phyloP scores from a whole-genome alignment of 2,888 invertebrate species.

The Eupithecia subfuscata region DNA sequence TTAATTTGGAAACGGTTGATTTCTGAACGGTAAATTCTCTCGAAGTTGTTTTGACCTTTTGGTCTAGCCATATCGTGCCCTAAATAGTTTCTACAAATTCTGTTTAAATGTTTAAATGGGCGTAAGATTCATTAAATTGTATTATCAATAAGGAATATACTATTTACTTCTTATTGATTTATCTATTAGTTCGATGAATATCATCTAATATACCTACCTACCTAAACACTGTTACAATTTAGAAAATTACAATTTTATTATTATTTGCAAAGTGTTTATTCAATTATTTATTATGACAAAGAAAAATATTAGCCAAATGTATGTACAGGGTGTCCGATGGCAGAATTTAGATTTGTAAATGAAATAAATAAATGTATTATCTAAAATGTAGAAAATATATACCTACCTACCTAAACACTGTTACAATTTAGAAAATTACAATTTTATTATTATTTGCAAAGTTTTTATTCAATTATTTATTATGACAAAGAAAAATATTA shows the following conservation, averaged over 20 bases:
- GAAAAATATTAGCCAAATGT: neutral
- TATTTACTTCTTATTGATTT: neutral
- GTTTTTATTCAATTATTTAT: neutral
- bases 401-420: neutral
- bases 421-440: neutral
- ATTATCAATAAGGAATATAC: neutral
- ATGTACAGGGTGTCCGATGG: neutral
- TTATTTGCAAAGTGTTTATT: neutral
- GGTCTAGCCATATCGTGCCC: neutral
- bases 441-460: neutral
- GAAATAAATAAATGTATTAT: neutral
- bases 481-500: neutral
- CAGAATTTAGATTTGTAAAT: neutral
- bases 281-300: neutral
- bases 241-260: neutral
- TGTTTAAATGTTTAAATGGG: neutral
- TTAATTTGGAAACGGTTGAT: neutral
- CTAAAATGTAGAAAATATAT: neutral
- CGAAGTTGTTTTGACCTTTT: neutral
- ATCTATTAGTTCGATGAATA: neutral
- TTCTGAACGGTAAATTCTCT: conserved; percentile 3
- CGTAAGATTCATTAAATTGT: neutral
- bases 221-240: neutral
- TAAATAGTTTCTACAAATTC: neutral
- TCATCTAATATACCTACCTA: neutral